Evolutionary conservation across 2,113 vertebrate species (phyloP).

Genomic region (Mirounga angustirostris): DNA sequence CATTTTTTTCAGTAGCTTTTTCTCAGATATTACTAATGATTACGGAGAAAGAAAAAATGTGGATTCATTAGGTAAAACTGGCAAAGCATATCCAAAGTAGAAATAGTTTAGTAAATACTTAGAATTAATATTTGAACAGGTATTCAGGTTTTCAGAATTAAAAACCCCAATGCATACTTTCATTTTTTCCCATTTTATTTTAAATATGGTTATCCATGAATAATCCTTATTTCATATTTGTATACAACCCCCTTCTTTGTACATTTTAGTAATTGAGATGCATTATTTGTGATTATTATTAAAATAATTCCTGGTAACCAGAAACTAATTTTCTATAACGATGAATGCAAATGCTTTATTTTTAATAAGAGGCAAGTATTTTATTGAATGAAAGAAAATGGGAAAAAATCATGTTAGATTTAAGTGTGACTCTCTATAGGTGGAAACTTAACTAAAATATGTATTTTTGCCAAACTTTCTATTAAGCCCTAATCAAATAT

Average conservation of each 20-base stretch:
- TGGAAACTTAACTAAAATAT: background rate
- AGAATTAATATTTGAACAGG: background rate
- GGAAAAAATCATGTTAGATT: background rate
- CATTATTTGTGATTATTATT: background rate
- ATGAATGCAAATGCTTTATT: background rate
- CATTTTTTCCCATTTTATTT: background rate
- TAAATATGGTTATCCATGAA: background rate
- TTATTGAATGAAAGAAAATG: background rate
- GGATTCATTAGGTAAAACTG: background rate
- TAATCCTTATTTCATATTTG: background rate
- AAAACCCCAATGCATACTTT: background rate
- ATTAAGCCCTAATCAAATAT: background rate
- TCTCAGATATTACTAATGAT: slow-evolving; percentile 58
- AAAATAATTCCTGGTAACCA: background rate
- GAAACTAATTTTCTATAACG: background rate
- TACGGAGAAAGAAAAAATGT: slow-evolving; percentile 38
- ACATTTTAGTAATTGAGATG: background rate
- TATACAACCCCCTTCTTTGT: background rate
- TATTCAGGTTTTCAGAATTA: background rate
- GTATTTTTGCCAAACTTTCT: background rate
- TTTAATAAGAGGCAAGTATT: background rate
- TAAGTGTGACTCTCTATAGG: background rate
- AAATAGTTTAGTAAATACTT: background rate
- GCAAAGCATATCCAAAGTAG: background rate
- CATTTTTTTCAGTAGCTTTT: slow-evolving; percentile 21